Conservation (phyloP, 1,140 invertebrate genomes). For the Amphibalanus amphitrite region DNA sequence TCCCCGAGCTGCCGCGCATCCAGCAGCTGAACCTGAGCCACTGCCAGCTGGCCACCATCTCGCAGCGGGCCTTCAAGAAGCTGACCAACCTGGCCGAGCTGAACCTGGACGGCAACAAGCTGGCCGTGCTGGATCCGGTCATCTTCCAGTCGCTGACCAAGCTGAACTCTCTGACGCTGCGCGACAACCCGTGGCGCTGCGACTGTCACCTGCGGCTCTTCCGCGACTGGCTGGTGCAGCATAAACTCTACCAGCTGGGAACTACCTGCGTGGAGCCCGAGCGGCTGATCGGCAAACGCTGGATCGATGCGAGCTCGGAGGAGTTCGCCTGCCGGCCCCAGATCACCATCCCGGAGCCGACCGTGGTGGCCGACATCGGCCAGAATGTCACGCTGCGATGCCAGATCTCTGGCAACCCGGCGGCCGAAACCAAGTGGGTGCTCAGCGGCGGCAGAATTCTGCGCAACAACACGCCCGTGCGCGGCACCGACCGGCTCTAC, state of each 20-base stretch:
- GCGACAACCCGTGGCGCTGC: conserved; percentile 76
- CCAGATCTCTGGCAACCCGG: conserved; percentile 55
- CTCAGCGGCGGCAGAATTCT: conserved; percentile 46
- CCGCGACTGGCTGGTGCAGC: conserved; percentile 51
- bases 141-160: conserved; percentile 45
- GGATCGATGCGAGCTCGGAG: conserved; percentile 42
- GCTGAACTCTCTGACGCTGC: conserved; percentile 55
- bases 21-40: conserved; percentile 51
- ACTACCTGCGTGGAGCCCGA: conserved; percentile 42
- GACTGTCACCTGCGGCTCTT: conserved; percentile 67
- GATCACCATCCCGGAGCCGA: conserved; percentile 36
- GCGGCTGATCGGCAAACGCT: conserved; percentile 36
- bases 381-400: conserved; percentile 62
- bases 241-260: conserved; percentile 47
- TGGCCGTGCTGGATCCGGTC: conserved; percentile 42
- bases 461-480: conserved; percentile 26
- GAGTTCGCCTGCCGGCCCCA: conserved; percentile 58
- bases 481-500: conserved; percentile 12
- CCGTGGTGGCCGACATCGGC: conserved; percentile 48
- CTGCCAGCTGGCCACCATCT: conserved; percentile 52
- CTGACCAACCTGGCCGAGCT: conserved; percentile 22
- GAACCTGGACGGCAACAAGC: conserved; percentile 41
- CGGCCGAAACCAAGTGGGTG: conserved; percentile 64
- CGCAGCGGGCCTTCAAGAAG: conserved; percentile 45
- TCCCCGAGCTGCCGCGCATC: conserved; percentile 49